A percentile compares a stretch with the other conserved stretches of the same genome.
phyloP scores from a whole-genome alignment of 2,113 vertebrate genomes.

The Spilogale gracilis region DNA sequence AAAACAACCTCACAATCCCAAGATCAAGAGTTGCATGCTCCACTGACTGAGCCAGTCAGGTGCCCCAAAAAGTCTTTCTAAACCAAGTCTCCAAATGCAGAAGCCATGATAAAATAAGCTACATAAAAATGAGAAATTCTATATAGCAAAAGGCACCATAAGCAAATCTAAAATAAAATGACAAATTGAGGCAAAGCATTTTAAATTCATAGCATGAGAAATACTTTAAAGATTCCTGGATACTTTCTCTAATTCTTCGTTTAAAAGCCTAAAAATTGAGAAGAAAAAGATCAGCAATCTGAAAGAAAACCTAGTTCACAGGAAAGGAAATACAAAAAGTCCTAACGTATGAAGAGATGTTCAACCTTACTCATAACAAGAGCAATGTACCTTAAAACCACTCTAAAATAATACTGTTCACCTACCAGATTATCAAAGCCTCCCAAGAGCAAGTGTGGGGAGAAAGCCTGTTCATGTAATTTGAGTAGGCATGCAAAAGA shows the following conservation, averaged over 20 bases:
- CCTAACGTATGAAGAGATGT: neutral
- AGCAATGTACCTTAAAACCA: neutral
- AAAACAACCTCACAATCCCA: neutral
- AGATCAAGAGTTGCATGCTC: neutral
- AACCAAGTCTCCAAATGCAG: conserved; percentile 22
- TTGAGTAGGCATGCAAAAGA: neutral
- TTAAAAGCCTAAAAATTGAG: neutral
- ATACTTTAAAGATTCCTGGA: neutral
- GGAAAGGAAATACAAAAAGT: neutral
- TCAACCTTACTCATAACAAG: neutral
- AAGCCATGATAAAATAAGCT: neutral
- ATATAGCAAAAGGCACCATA: neutral
- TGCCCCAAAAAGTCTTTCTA: neutral
- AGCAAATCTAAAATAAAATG: neutral
- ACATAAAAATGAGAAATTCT: neutral
- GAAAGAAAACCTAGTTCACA: neutral
- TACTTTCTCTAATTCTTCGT: neutral
- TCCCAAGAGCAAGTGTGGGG: neutral
- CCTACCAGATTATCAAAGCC: neutral
- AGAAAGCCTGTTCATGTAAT: neutral
- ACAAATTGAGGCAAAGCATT: neutral
- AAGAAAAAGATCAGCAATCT: neutral
- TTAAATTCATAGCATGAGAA: neutral
- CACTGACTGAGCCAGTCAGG: neutral
- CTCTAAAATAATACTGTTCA: neutral